These are phyloP conservation scores for Drosophila putrida DNA, from an alignment of 2,888 invertebrate species.

Conservation along the genomic window DNA sequence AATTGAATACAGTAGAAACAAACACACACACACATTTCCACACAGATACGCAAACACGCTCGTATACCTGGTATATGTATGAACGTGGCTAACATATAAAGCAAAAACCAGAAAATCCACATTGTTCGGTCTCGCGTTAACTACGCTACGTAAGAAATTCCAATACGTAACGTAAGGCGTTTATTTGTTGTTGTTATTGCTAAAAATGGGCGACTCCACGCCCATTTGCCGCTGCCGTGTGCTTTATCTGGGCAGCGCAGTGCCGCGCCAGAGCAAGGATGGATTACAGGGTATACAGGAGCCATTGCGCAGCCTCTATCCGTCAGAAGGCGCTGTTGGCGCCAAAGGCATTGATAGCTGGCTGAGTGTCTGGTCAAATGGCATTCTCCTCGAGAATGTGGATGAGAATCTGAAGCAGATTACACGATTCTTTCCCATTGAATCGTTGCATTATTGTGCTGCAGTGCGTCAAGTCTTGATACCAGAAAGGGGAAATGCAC, in stretches of 20 bases:
- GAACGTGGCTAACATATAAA: conserved; percentile 71
- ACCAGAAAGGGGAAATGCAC: conserved; percentile 88
- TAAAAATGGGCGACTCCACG: conserved; percentile 90
- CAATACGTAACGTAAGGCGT: conserved; percentile 56
- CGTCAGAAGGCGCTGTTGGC: conserved; percentile 95
- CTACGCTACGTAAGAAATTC: conserved; percentile 36
- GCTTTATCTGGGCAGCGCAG: conserved; percentile 97
- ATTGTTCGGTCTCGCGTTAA: conserved; percentile 68
- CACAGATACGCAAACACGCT: neutral
- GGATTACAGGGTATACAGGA: conserved; percentile 99
- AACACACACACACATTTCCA: conserved; percentile 32
- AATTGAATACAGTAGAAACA: conserved; percentile 53
- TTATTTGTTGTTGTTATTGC: conserved; percentile 17
- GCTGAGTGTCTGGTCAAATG: conserved; percentile 99
- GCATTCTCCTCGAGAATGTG: conserved; percentile 97
- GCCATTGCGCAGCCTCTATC: conserved; percentile 97
- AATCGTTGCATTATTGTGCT: conserved; percentile 97
- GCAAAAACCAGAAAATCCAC: conserved; percentile 83
- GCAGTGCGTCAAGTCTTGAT: conserved; percentile 95
- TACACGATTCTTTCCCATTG: conserved; percentile 97
- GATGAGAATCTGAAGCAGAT: conserved; percentile 98
- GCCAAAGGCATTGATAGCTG: conserved; percentile 97
- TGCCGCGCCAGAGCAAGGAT: conserved; percentile 98
- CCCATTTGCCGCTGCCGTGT: conserved; percentile 99
- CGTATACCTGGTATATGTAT: conserved; percentile 26